These are phyloP conservation scores for Polydesmus complanatus DNA, from an alignment of 2,888 invertebrate species.

Conservation along the genomic window DNA sequence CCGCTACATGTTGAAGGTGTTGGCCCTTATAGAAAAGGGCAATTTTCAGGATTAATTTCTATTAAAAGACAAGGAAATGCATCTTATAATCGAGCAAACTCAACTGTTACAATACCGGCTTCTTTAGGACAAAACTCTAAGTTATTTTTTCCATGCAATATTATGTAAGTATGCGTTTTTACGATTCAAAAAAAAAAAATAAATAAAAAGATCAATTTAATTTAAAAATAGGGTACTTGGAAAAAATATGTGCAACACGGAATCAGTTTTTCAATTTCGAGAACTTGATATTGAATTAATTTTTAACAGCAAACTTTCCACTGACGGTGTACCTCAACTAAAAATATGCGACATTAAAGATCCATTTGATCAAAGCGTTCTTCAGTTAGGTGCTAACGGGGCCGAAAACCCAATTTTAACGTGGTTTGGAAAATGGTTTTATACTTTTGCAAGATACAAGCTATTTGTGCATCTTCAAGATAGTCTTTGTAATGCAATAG, in stretches of 20 bases:
- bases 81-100: background rate
- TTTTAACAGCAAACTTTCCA: background rate
- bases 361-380: background rate
- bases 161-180: background rate
- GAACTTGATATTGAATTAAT: background rate
- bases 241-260: background rate
- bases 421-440: background rate
- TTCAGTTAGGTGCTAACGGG: background rate
- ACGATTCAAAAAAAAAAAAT: background rate
- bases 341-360: background rate
- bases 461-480: background rate
- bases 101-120: background rate
- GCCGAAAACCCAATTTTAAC: background rate
- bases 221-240: background rate
- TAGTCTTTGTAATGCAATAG: background rate
- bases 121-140: background rate
- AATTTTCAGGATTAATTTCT: background rate
- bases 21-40: background rate
- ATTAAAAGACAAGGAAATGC: background rate
- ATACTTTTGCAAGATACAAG: background rate
- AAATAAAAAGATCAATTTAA: background rate
- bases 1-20: background rate
- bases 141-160: background rate
- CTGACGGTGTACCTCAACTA: background rate
- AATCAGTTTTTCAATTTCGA: background rate